Conservation (phyloP, 2,888 invertebrate genomes). For the Patella caerulea region DNA sequence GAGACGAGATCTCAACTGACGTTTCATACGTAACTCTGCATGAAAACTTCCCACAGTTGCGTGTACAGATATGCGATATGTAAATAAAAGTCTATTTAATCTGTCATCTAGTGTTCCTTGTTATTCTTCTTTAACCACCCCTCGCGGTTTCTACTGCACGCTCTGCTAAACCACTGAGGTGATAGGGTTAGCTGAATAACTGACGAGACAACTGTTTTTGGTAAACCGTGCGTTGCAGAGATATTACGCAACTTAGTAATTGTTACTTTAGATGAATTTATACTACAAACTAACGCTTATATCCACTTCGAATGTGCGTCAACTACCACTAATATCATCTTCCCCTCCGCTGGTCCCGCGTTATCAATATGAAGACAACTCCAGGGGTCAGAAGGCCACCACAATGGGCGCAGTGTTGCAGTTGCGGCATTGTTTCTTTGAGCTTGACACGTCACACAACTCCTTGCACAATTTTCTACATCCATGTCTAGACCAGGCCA, state of each 20-base stretch:
- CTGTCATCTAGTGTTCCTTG: neutral
- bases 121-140: neutral
- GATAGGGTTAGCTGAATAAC: neutral
- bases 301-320: too few relatives aligned
- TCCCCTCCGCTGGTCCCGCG: neutral
- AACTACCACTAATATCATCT: too few relatives aligned
- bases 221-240: neutral
- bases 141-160: neutral
- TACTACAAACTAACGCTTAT: too few relatives aligned
- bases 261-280: too few relatives aligned
- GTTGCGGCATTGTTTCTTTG: constrained; percentile 36
- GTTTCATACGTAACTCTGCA: neutral
- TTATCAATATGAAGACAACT: constrained; percentile 69
- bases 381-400: constrained; percentile 51
- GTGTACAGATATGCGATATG: neutral
- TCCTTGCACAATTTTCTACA: constrained; percentile 43
- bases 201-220: neutral
- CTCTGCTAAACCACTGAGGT: neutral
- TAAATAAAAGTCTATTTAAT: neutral
- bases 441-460: constrained; percentile 30
- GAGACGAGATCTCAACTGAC: neutral
- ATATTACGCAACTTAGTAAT: neutral
- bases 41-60: neutral
- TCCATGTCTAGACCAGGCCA: constrained; percentile 49
- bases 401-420: constrained; percentile 43